Percentiles rank a stretch among this genome's conserved stretches.
Evolutionary conservation across 1,140 invertebrate genomes (phyloP).

Genomic region (Drosophila gunungcola): DNA sequence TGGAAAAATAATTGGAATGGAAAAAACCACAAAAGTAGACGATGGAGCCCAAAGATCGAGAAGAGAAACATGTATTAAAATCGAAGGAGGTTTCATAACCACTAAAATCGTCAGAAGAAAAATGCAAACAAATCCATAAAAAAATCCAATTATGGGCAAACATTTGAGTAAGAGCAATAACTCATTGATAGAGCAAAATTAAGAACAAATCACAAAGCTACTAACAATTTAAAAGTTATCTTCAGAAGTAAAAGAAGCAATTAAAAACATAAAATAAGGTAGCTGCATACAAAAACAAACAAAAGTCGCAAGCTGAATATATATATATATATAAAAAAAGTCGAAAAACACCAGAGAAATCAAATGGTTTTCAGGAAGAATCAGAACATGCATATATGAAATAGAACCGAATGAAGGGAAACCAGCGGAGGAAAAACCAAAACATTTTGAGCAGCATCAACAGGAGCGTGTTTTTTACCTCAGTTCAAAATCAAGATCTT

Average conservation of each 20-base stretch:
- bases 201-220: neutral
- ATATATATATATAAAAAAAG: neutral
- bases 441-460: no score
- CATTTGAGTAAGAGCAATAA: neutral
- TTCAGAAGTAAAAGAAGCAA: neutral
- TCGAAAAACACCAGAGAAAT: neutral
- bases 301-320: neutral
- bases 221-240: neutral
- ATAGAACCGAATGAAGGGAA: no score
- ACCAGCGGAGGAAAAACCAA: no score
- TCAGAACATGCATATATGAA: slow-evolving; percentile 1
- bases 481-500: slow-evolving; percentile 6
- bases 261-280: neutral
- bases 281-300: neutral
- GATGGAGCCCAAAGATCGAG: no score
- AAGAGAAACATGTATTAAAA: no score
- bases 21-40: no score
- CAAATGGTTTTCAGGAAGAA: slow-evolving; percentile 12
- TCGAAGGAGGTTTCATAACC: no score
- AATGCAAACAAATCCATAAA: no score
- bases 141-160: neutral
- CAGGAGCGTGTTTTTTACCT: slow-evolving; percentile 10
- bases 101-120: neutral
- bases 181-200: neutral
- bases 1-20: neutral